phyloP scores from a whole-genome alignment of 2,113 vertebrate genomes.

The Pitta sordida region DNA sequence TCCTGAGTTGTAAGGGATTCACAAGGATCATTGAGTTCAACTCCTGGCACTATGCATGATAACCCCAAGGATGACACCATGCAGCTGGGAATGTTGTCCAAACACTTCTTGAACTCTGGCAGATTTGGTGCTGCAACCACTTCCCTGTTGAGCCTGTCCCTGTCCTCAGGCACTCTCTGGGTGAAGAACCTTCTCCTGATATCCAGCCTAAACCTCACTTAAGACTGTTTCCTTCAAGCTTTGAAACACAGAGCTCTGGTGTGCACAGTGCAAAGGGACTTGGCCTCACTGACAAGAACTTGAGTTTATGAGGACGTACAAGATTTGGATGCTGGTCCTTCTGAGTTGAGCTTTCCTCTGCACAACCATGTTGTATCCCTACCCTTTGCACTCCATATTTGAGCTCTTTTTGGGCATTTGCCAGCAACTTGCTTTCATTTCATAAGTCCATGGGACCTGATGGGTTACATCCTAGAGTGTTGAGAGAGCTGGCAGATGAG shows the following conservation, averaged over 20 bases:
- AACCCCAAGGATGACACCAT: not conserved
- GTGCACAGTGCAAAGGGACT: not conserved
- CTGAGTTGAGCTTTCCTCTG: not conserved
- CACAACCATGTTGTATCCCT: not conserved
- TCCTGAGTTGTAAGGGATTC: not conserved
- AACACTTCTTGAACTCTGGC: not conserved
- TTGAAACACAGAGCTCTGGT: not conserved
- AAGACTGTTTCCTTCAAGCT: not conserved
- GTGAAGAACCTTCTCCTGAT: not conserved
- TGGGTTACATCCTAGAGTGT: too few relatives aligned
- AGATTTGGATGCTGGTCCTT: not conserved
- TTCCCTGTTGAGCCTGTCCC: not conserved
- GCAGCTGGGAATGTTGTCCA: fast-evolving
- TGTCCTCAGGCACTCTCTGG: not conserved
- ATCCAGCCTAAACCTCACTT: not conserved
- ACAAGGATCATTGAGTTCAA: not conserved
- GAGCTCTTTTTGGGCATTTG: not conserved
- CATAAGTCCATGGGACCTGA: too few relatives aligned
- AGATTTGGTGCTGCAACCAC: not conserved
- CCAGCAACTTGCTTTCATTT: too few relatives aligned
- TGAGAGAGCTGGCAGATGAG: too few relatives aligned
- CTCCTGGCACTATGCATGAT: not conserved
- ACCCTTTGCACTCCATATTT: not conserved
- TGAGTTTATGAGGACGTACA: not conserved
- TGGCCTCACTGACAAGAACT: not conserved